These are phyloP conservation scores for Ophiothrix spiculata DNA, from an alignment of 35 echinoderm and acorn worm species.

Conservation along the genomic window DNA sequence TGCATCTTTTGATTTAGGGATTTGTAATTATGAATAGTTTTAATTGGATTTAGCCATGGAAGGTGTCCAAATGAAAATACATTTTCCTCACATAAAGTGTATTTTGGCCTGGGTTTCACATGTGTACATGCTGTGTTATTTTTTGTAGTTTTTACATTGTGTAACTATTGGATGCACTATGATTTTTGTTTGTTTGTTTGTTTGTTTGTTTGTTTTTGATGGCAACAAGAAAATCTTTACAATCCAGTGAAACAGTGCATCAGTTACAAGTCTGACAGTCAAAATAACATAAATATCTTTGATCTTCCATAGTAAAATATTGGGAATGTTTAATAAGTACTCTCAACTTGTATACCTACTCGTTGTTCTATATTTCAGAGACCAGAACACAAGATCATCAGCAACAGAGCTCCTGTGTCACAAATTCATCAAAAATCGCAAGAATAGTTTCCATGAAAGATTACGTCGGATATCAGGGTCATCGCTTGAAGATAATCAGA, in stretches of 20 bases:
- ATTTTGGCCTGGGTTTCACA: no score
- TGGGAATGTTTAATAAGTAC: background rate
- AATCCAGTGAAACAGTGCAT: background rate
- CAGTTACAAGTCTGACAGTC: background rate
- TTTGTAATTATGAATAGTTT: no score
- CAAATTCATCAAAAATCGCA: conserved; percentile 50
- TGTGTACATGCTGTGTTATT: no score
- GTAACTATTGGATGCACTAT: background rate
- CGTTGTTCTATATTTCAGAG: conserved; percentile 21
- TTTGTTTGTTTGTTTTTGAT: background rate
- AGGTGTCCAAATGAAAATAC: no score
- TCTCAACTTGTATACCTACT: background rate
- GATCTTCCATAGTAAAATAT: background rate
- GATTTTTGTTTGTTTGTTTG: background rate
- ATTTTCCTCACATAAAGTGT: no score
- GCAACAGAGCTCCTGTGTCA: conserved; percentile 70
- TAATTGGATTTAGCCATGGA: no score
- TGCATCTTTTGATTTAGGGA: no score
- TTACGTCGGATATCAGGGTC: conserved; percentile 54
- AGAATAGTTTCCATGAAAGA: conserved; percentile 36
- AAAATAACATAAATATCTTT: background rate
- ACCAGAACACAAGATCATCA: conserved; percentile 75
- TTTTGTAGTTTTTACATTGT: no score
- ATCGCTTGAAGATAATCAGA: conserved; percentile 68
- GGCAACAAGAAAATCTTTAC: background rate